phyloP scores from a whole-genome alignment of 2,797 vertebrate species.

The Sebastiscus albofasciatus region DNA sequence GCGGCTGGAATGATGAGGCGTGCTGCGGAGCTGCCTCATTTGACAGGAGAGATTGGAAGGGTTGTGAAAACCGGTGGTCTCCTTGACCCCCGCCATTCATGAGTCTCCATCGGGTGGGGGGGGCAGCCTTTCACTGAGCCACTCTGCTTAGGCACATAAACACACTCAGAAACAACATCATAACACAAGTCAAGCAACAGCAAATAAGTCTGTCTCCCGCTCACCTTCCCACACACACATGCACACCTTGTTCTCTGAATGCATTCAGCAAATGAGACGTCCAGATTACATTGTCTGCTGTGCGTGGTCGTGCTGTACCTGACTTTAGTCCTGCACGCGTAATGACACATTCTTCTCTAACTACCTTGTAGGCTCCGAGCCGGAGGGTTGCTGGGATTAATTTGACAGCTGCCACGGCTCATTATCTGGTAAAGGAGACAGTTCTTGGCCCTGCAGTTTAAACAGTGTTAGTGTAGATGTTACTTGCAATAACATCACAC shows the following conservation, averaged over 20 bases:
- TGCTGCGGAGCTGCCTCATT: slow-evolving; percentile 29
- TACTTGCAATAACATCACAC: slow-evolving; percentile 54
- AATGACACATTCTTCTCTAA: slow-evolving; percentile 60
- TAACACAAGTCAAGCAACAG: slow-evolving; percentile 38
- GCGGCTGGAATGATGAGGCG: slow-evolving; percentile 29
- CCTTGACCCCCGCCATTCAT: slow-evolving; percentile 49
- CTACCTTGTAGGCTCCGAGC: slow-evolving; percentile 52
- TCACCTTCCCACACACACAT: slow-evolving; percentile 17
- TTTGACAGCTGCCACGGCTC: slow-evolving; percentile 76
- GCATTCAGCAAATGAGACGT: slow-evolving; percentile 18
- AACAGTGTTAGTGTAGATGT: slow-evolving; percentile 41
- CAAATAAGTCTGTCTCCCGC: slow-evolving; percentile 30
- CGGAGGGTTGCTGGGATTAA: slow-evolving; percentile 66
- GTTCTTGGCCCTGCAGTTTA: slow-evolving; percentile 60
- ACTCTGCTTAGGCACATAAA: slow-evolving; percentile 44
- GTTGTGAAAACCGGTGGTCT: slow-evolving; percentile 15
- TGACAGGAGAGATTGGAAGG: slow-evolving; percentile 19
- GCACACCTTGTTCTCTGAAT: slow-evolving; percentile 31
- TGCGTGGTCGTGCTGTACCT: slow-evolving; percentile 26
- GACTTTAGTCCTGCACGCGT: slow-evolving; percentile 43
- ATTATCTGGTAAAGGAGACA: slow-evolving; percentile 69
- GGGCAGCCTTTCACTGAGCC: slow-evolving; percentile 55
- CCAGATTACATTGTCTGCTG: slow-evolving; percentile 28
- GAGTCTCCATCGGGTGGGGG: slow-evolving; percentile 18
- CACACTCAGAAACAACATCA: slow-evolving; percentile 21